Percentiles rank a stretch among this genome's conserved stretches.
These are phyloP conservation scores for Oryzias celebensis DNA, from an alignment of 2,113 vertebrate genomes.

Conservation along the genomic window DNA sequence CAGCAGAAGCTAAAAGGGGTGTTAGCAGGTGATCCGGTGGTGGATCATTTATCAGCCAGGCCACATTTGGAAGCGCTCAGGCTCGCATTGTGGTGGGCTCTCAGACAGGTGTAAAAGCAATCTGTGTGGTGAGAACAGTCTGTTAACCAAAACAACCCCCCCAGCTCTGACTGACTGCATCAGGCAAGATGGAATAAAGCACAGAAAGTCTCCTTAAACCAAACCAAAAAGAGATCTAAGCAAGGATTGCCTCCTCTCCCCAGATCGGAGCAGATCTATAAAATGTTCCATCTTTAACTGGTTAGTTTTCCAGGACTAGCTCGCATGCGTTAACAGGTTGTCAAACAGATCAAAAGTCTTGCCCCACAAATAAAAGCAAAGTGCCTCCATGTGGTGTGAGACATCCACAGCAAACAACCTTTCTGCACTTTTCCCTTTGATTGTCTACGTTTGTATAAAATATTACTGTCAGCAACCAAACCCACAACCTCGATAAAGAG, in stretches of 20 bases:
- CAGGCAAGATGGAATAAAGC: slow-evolving; percentile 2
- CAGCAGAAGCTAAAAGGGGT: not conserved
- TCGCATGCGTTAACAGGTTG: not conserved
- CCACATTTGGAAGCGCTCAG: slow-evolving; percentile 9
- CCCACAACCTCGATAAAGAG: too few species aligned
- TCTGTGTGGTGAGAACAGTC: slow-evolving; percentile 11
- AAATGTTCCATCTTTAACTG: not conserved
- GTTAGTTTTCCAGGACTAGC: not conserved
- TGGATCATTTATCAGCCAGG: slow-evolving; percentile 20
- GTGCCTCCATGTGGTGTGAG: not conserved
- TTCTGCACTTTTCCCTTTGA: not conserved
- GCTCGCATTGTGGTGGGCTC: slow-evolving; percentile 1
- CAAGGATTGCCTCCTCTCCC: not conserved
- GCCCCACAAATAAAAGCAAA: not conserved
- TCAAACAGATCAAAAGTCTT: not conserved
- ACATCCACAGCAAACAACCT: not conserved
- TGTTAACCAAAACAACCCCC: not conserved
- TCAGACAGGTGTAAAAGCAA: slow-evolving; percentile 39
- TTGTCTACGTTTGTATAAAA: not conserved
- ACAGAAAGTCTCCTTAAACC: not conserved
- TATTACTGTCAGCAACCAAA: not conserved
- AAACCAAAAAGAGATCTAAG: not conserved
- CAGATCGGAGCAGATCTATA: not conserved
- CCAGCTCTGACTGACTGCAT: not conserved
- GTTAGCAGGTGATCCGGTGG: slow-evolving; percentile 3